These are phyloP conservation scores for Dreissena rostriformis DNA, from an alignment of 1,140 invertebrate species.

Conservation along the genomic window DNA sequence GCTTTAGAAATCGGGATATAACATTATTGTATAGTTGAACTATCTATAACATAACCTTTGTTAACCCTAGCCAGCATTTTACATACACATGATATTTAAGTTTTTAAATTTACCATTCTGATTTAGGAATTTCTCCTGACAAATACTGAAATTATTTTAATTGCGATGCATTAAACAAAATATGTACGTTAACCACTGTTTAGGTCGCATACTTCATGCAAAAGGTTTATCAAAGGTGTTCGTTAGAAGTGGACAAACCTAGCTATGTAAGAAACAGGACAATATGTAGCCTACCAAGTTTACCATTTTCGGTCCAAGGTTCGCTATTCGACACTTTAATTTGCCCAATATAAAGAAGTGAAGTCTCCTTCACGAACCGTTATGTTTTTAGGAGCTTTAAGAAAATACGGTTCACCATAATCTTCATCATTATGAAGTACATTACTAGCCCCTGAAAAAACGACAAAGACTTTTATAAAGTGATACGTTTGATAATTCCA, in stretches of 20 bases:
- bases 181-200: too few relatives aligned
- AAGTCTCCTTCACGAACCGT: conserved; percentile 54
- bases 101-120: too few relatives aligned
- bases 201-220: too few relatives aligned
- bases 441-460: conserved; percentile 26
- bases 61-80: too few relatives aligned
- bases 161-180: too few relatives aligned
- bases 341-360: too few relatives aligned
- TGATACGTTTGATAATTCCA: not conserved
- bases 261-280: conserved; percentile 34
- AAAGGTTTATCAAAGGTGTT: not conserved
- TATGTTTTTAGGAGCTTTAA: conserved; percentile 45
- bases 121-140: too few relatives aligned
- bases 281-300: conserved; percentile 59
- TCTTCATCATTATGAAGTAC: conserved; percentile 2
- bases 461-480: not conserved
- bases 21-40: too few relatives aligned
- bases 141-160: too few relatives aligned
- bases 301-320: conserved; percentile 64
- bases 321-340: conserved; percentile 56
- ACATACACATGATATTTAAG: too few relatives aligned
- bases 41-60: too few relatives aligned
- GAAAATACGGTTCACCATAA: conserved; percentile 42
- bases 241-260: not conserved
- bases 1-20: too few relatives aligned